Evolutionary conservation across 2,797 vertebrate species (phyloP).

Genomic region (Microctenopoma stevenorrisi): DNA sequence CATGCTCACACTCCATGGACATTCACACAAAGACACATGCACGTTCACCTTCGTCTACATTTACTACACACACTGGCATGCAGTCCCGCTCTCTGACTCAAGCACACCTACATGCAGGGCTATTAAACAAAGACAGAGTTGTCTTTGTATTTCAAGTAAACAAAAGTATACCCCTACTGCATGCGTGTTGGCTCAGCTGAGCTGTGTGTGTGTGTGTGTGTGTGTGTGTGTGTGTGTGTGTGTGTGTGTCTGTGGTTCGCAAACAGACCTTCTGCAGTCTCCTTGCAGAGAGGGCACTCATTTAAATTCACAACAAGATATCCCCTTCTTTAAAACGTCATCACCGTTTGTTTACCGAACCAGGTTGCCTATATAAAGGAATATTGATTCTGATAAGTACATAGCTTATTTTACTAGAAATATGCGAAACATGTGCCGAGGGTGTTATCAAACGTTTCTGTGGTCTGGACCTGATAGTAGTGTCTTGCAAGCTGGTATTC

Average conservation of each 20-base stretch:
- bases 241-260: conserved; percentile 15
- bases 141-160: conserved; percentile 67
- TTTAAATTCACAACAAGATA: conserved; percentile 29
- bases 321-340: conserved; percentile 4
- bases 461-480: too few species aligned
- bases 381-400: neutral
- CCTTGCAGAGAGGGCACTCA: conserved; percentile 44
- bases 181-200: conserved; percentile 36
- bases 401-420: too few species aligned
- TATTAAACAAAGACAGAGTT: conserved; percentile 61
- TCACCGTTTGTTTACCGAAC: conserved; percentile 16
- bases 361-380: neutral
- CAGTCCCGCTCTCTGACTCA: conserved; percentile 40
- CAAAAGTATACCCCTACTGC: conserved; percentile 48
- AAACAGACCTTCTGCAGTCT: conserved; percentile 37
- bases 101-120: conserved; percentile 15
- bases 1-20: conserved; percentile 30
- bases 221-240: conserved; percentile 6
- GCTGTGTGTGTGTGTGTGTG: conserved; percentile 21
- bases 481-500: too few species aligned
- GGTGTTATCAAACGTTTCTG: too few species aligned
- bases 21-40: neutral
- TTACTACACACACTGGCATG: conserved; percentile 7
- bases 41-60: conserved; percentile 22
- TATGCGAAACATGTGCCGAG: too few species aligned